Evolutionary conservation across 1,140 invertebrate genomes (phyloP).

Genomic region (Daktulosphaira vitifoliae): DNA sequence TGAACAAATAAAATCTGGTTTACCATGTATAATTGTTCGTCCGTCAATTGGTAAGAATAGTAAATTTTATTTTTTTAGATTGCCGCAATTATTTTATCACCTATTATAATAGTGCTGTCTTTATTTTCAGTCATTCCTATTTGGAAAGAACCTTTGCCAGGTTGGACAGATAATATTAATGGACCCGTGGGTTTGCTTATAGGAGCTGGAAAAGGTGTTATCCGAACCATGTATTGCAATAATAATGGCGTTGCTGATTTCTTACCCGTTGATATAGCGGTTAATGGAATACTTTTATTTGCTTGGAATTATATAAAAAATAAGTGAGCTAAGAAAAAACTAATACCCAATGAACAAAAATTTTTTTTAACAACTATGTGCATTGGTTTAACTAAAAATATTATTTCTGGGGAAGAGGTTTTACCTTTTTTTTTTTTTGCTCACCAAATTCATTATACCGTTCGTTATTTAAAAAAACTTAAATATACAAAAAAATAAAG

Average conservation of each 20-base stretch:
- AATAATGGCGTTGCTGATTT: slow-evolving; percentile 70
- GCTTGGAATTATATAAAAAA: slow-evolving; percentile 52
- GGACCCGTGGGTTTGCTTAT: slow-evolving; percentile 72
- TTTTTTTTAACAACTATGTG: too few species aligned
- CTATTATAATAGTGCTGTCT: background rate
- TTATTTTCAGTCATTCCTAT: slow-evolving; percentile 58
- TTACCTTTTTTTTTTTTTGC: too few species aligned
- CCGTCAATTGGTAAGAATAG: slow-evolving; percentile 81
- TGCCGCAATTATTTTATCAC: too few species aligned
- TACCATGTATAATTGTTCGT: slow-evolving; percentile 79
- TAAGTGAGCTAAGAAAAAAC: slow-evolving; percentile 35
- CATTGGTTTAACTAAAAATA: too few species aligned
- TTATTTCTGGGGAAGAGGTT: too few species aligned
- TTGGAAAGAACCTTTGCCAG: slow-evolving; percentile 68
- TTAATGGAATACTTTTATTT: slow-evolving; percentile 56
- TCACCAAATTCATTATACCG: too few species aligned
- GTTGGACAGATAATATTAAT: slow-evolving; percentile 92
- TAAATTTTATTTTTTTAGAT: too few species aligned
- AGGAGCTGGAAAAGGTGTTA: slow-evolving; percentile 73
- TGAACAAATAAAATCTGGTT: slow-evolving; percentile 55
- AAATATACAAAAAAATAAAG: too few species aligned
- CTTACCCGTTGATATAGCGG: slow-evolving; percentile 71
- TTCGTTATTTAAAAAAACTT: too few species aligned
- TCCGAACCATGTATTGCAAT: slow-evolving; percentile 75
- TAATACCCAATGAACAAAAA: too few species aligned